Conservation (phyloP, 2,797 vertebrate species). For the Dicrostonyx torquatus region DNA sequence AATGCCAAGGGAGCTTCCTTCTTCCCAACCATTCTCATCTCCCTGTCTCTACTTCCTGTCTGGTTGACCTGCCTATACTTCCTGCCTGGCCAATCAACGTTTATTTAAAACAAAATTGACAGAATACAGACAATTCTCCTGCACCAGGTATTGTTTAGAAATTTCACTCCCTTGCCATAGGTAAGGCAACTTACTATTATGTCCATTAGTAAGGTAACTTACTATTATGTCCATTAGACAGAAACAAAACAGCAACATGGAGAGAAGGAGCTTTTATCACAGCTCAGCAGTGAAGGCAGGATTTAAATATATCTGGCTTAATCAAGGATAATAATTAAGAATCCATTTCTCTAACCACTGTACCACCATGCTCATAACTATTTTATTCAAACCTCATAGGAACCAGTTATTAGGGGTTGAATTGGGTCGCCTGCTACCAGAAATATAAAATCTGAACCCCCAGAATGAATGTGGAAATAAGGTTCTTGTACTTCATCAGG, state of each 20-base stretch:
- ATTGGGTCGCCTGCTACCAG: background rate
- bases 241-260: background rate
- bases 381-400: background rate
- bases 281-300: background rate
- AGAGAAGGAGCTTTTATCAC: background rate
- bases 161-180: background rate
- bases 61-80: too few relatives aligned
- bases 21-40: too few relatives aligned
- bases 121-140: too few relatives aligned
- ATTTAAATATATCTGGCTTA: background rate
- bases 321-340: background rate
- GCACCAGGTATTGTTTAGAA: background rate
- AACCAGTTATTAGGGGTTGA: background rate
- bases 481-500: background rate
- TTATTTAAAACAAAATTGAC: too few relatives aligned
- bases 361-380: background rate
- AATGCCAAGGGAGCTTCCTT: too few relatives aligned
- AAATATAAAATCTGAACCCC: background rate
- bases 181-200: background rate
- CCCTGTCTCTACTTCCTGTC: too few relatives aligned
- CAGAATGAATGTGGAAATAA: background rate
- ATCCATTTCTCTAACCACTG: background rate
- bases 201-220: background rate
- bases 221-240: background rate
- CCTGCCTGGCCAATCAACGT: too few relatives aligned